phyloP scores from a whole-genome alignment of 2,113 vertebrate genomes.

The Colinus virginianus region DNA sequence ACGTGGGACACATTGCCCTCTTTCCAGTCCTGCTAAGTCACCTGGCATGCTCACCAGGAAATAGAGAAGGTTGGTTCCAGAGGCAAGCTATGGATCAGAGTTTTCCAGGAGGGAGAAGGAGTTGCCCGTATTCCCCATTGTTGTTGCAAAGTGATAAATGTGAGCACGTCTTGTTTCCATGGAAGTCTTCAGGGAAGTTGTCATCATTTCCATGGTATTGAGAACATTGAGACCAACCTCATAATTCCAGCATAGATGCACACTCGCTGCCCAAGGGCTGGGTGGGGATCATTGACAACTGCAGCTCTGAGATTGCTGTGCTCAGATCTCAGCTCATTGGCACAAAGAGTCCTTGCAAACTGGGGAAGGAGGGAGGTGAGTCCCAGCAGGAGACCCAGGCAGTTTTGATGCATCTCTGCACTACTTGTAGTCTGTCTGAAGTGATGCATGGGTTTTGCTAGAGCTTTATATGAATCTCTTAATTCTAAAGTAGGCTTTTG shows the following conservation, averaged over 20 bases:
- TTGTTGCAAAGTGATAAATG: background rate
- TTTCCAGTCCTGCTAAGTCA: background rate
- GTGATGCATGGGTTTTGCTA: background rate
- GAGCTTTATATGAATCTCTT: background rate
- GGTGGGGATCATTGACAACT: background rate
- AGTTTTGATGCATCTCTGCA: background rate
- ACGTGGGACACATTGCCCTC: background rate
- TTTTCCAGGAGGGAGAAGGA: background rate
- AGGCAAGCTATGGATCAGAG: background rate
- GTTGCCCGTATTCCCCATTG: background rate
- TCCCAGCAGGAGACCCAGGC: background rate
- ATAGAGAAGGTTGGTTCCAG: background rate
- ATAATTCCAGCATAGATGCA: background rate
- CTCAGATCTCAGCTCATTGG: background rate
- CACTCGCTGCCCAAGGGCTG: background rate
- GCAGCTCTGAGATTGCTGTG: background rate
- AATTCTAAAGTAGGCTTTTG: background rate
- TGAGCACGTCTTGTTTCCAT: background rate
- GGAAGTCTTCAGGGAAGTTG: background rate
- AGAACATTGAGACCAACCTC: background rate
- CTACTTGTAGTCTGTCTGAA: background rate
- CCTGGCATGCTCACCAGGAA: background rate
- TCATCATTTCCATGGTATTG: background rate
- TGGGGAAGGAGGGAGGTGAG: background rate
- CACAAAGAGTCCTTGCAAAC: background rate